A percentile compares a stretch with the other conserved stretches of the same genome.
Conservation (phyloP, 2,113 vertebrate genomes). For the Dicaeum eximium region DNA sequence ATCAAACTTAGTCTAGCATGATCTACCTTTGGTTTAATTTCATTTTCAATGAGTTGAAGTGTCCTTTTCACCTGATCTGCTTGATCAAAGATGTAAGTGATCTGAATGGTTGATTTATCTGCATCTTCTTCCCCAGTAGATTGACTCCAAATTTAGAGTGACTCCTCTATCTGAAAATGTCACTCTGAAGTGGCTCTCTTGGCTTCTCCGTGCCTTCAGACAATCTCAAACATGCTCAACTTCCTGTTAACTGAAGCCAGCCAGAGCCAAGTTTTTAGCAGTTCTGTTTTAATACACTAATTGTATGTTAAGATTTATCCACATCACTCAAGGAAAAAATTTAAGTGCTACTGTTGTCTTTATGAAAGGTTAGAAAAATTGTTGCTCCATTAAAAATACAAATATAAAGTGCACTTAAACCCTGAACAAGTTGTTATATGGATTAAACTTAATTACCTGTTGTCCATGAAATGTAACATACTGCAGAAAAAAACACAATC, state of each 20-base stretch:
- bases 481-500: not conserved
- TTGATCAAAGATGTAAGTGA: not conserved
- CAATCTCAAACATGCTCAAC: not conserved
- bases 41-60: not conserved
- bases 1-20: not conserved
- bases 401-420: slow-evolving; percentile 5
- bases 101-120: not conserved
- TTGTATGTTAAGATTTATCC: not conserved
- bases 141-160: not conserved
- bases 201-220: not conserved
- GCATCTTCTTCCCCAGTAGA: not conserved
- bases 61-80: not conserved
- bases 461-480: slow-evolving; percentile 6
- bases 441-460: slow-evolving; percentile 45
- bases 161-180: not conserved
- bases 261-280: not conserved
- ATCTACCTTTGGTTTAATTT: not conserved
- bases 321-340: not conserved
- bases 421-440: not conserved
- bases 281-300: not conserved
- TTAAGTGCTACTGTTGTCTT: not conserved
- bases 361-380: slow-evolving; percentile 11
- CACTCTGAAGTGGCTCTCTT: not conserved
- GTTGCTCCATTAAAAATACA: not conserved
- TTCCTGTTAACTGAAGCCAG: not conserved